Evolutionary conservation across 2,113 vertebrate genomes (phyloP).

Genomic region (Spea multiplicata): DNA sequence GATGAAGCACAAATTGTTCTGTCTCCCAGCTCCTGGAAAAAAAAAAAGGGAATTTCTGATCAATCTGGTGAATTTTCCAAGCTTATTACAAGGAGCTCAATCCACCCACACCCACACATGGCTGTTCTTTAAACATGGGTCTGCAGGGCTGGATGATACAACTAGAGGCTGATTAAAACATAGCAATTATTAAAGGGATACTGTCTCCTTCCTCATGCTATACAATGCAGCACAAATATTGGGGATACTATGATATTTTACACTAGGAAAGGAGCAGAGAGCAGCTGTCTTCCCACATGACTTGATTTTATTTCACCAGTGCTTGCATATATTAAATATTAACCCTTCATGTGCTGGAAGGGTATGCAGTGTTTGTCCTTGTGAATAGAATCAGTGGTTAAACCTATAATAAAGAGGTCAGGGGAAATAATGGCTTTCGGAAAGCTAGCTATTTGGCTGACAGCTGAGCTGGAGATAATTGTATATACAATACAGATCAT

Average conservation of each 20-base stretch:
- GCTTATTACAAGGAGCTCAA: conserved; percentile 72
- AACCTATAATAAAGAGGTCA: not conserved
- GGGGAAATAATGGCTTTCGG: not conserved
- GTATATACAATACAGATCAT: conserved; percentile 5
- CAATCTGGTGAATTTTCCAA: conserved; percentile 72
- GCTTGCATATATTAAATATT: conserved; percentile 48
- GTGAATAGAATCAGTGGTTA: not conserved
- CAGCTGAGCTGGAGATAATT: conserved; percentile 49
- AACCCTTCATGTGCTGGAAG: conserved; percentile 4
- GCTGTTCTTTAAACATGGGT: conserved; percentile 75
- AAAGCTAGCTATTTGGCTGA: conserved; percentile 56
- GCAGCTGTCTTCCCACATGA: conserved; percentile 53
- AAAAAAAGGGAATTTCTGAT: conserved; percentile 66
- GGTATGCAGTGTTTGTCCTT: conserved; percentile 25
- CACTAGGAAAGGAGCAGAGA: conserved; percentile 52
- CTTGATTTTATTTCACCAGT: conserved; percentile 55
- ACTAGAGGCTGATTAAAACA: conserved; percentile 59
- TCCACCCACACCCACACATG: conserved; percentile 71
- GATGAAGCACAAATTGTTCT: conserved; percentile 55
- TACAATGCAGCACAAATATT: not conserved
- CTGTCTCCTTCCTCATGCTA: conserved; percentile 30
- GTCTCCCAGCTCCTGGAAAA: conserved; percentile 53
- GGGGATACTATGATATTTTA: conserved; percentile 62
- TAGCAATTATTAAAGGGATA: conserved; percentile 60
- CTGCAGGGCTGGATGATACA: conserved; percentile 63